phyloP scores from a whole-genome alignment of 2,888 invertebrate species.

The Scrobipalpa atriplicella region DNA sequence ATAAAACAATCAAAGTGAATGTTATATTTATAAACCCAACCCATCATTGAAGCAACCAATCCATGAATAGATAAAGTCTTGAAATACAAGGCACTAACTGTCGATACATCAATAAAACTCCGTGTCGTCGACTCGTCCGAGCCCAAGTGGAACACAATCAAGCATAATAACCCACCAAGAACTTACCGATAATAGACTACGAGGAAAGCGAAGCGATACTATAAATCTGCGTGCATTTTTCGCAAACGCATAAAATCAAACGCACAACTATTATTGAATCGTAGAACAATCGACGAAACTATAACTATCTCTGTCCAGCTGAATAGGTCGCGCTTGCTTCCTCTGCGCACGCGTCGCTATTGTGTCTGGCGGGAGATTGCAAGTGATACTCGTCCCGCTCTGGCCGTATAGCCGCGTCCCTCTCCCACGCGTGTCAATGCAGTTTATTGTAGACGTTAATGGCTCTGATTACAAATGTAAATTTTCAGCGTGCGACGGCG shows the following conservation, averaged over 20 bases:
- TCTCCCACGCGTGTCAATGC: conserved; percentile 73
- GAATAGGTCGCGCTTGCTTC: conserved; percentile 57
- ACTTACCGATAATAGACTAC: conserved; percentile 63
- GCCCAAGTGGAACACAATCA: conserved; percentile 15
- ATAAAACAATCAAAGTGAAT: neutral
- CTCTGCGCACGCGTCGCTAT: conserved; percentile 55
- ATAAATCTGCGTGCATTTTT: conserved; percentile 77
- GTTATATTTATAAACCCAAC: neutral
- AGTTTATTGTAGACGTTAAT: conserved; percentile 82
- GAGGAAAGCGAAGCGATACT: conserved; percentile 68
- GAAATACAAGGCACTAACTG: conserved; percentile 5
- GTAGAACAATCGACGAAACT: conserved; percentile 48
- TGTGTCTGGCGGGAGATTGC: conserved; percentile 73
- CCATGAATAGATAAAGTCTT: neutral
- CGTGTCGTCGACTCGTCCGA: neutral
- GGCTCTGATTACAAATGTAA: conserved; percentile 81
- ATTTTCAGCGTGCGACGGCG: conserved; percentile 78
- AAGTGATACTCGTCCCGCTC: conserved; percentile 56
- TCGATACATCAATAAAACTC: conserved; percentile 13
- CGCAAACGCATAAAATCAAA: conserved; percentile 79
- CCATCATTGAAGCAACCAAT: neutral
- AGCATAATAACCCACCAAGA: conserved; percentile 13
- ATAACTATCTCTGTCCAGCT: conserved; percentile 50
- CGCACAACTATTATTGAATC: conserved; percentile 73
- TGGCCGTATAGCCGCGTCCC: conserved; percentile 60